phyloP scores from a whole-genome alignment of 2,113 vertebrate genomes.

The Rattus rattus region DNA sequence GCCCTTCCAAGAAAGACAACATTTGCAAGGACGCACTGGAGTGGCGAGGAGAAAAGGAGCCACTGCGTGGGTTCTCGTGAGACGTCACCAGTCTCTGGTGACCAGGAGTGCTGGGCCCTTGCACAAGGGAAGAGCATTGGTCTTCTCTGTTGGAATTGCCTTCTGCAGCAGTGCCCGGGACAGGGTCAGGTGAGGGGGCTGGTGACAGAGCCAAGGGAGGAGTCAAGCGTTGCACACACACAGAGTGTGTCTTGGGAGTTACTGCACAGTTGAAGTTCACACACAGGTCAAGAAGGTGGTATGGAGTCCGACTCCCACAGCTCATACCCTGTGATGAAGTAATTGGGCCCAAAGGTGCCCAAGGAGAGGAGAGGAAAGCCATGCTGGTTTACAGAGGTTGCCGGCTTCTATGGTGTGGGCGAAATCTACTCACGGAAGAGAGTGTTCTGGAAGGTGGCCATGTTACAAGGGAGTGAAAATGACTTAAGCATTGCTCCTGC shows the following conservation, averaged over 20 bases:
- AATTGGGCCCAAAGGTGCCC: conserved; percentile 81
- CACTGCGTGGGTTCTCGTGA: neutral
- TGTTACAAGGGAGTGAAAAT: neutral
- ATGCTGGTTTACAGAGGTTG: neutral
- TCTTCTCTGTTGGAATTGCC: conserved; percentile 28
- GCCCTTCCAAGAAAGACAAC: conserved; percentile 64
- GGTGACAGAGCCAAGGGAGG: fast-evolving
- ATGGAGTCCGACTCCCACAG: conserved; percentile 27
- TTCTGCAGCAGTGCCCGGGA: neutral
- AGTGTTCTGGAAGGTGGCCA: conserved; percentile 27
- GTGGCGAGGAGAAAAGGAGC: fast-evolving
- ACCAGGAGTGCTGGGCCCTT: neutral
- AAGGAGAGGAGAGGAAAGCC: conserved; percentile 25
- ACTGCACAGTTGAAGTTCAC: conserved; percentile 75
- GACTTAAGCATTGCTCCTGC: neutral
- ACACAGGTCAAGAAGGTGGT: conserved; percentile 79
- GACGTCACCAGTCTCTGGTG: neutral
- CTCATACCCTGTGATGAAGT: conserved; percentile 30
- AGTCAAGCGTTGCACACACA: neutral
- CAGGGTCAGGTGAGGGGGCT: neutral
- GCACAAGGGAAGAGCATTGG: neutral
- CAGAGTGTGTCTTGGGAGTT: conserved; percentile 68
- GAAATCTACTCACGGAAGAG: conserved; percentile 54
- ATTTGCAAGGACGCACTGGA: neutral
- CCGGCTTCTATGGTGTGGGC: conserved; percentile 54